These are phyloP conservation scores for Abramis brama DNA, from an alignment of 2,113 vertebrate species.

Conservation along the genomic window DNA sequence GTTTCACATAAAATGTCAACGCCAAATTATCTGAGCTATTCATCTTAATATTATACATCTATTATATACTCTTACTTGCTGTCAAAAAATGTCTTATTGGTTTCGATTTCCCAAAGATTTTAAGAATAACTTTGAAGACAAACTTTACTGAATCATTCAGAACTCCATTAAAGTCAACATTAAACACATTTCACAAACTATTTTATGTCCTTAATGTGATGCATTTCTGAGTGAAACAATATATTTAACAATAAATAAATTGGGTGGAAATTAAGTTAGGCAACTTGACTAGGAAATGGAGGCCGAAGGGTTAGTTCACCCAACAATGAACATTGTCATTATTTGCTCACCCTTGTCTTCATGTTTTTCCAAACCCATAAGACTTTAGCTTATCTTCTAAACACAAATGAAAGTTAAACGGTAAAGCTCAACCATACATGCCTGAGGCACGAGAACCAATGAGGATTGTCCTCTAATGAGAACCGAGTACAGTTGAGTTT, in stretches of 20 bases:
- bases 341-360: not conserved
- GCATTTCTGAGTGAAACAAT: not conserved
- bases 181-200: not conserved
- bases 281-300: not conserved
- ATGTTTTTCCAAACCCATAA: not conserved
- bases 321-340: not conserved
- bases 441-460: not conserved
- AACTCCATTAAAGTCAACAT: not conserved
- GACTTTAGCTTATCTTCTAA: not conserved
- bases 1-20: not conserved
- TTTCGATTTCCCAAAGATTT: not conserved
- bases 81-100: not conserved
- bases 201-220: not conserved
- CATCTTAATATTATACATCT: not conserved
- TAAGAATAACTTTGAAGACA: not conserved
- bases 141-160: not conserved
- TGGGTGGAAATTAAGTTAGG: too few species aligned
- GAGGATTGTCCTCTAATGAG: not conserved
- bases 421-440: not conserved
- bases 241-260: not conserved
- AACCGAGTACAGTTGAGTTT: not conserved
- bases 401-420: not conserved
- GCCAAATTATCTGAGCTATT: not conserved
- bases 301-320: not conserved
- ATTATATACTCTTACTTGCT: not conserved